Evolutionary conservation across 2,888 invertebrate genomes (phyloP), one percentile per base, ranked within the genome.

Genomic region (Trachelus iudaicus): DNA sequence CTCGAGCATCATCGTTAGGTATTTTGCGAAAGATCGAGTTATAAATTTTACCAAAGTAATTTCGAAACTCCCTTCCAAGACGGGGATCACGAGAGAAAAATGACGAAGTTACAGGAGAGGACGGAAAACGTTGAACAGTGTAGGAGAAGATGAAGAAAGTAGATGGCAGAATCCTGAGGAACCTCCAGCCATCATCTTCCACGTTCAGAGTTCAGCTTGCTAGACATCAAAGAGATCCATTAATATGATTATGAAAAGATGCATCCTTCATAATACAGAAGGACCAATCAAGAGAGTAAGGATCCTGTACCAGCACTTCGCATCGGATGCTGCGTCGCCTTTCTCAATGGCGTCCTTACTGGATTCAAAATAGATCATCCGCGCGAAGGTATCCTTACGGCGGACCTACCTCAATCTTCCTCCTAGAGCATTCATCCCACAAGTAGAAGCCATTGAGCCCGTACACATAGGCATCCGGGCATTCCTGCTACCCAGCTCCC

Each of bases 221-320:
- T 33, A 76, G 78, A 78, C 79, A 79, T 82, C 82, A 82, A 81
- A 82, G 81, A 78, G 81, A 79, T 82, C 80, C 79, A 77, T 78
- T 82, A 81, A 81, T 81, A 81, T 73, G 77, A 79, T 81, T 80
- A 82, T 77, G 78, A 80, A 81, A 79, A 81, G 78, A 80, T 79
- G 77, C 75, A 76, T 79, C 75, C 77, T 76, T 73, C 35, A 31
- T 34, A 31, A 69, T 76, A 35, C 73, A 37, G 40, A 23, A 56
- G 40, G 40, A 56, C 23, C 23, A 56, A 1, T 6, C 23, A 56
- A 9, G 9, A 23, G 40, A 56, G 15, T 56, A 23, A 56, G 40
- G 40, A 23, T 56, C 40, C 40, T 56, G 23, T 56, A 56, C 23
- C 4, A 56, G 40, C 1, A 23, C 4, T 56, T 6, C 2, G 9